Base-by-base conservation (phyloP, 2,113 vertebrate species). In the Ploceus nigricollis region DNA sequence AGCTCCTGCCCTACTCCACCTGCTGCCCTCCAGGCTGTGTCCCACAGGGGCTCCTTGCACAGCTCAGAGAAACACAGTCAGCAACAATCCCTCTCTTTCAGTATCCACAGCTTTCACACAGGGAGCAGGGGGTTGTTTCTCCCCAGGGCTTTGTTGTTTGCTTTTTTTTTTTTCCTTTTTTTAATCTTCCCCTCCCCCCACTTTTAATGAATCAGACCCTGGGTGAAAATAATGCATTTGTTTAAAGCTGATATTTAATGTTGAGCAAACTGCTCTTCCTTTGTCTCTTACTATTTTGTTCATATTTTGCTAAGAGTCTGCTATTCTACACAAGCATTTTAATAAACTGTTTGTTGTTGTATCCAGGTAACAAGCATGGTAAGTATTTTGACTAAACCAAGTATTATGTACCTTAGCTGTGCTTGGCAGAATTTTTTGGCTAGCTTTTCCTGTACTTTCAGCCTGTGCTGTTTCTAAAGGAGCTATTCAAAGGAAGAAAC, bases 311-410 rank as follows among this genome's bases (percentile, higher is more conserved):
- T 96, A 94, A 97, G 95, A 94, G 82, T 94, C 78, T 98, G 73
- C 95, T 94, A 81, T 97, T 97, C 73, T 97, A 91, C 76, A 72
- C 95, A 97, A 98, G 82, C 90, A 95, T 98, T 98, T 98, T 98
- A 98, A 98, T 98, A 98, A 97, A 97, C 94, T 99, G 96, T 99
- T 99, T 99, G 97, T 99, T 98, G 87, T 99, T 99, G 98, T 98
- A 98, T 98, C 98, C 98, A 99, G 99, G 99, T 99, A 97, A 99
- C 99, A 97, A 99, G 98, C 98, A 99, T 99, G 99, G 99, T 99
- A 98, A 99, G 99, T 99, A 98, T 98, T 97, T 98, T 97, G 97
- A 98, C 82, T 97, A 97, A 97, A 97, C 95, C 95, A 91, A 97
- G 93, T 97, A 97, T 96, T 98, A 95, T 97, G 82, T 97, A 96